Conservation (phyloP, 64 coral and sea anemone genomes). For the Porites lutea region DNA sequence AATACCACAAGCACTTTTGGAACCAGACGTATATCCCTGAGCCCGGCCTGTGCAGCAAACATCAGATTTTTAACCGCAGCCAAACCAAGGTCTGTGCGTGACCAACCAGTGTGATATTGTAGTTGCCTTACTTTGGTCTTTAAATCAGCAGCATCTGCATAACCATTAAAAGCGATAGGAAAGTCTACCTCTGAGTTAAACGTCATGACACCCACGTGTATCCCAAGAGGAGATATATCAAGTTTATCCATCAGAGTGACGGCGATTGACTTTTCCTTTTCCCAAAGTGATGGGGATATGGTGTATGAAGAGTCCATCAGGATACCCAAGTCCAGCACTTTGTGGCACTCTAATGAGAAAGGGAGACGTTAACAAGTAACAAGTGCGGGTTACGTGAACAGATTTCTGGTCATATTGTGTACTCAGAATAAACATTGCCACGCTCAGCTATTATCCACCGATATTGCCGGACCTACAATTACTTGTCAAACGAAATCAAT, state of each 20-base stretch:
- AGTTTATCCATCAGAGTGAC: slow-evolving; percentile 44
- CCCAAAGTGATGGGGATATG: slow-evolving; percentile 36
- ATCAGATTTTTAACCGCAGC: slow-evolving; percentile 12
- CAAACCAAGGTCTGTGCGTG: slow-evolving; percentile 56
- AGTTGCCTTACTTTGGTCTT: slow-evolving; percentile 24
- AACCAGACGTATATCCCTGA: slow-evolving; percentile 1
- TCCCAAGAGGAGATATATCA: slow-evolving; percentile 16
- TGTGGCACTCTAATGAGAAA: slow-evolving; percentile 31
- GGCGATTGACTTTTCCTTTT: slow-evolving; percentile 37
- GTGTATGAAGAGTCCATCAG: slow-evolving; percentile 59
- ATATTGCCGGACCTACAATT: too few relatives aligned
- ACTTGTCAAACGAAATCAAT: not conserved
- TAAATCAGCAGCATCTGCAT: slow-evolving; percentile 27
- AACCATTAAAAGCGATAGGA: slow-evolving; percentile 31
- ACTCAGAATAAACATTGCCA: too few relatives aligned
- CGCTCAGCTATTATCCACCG: too few relatives aligned
- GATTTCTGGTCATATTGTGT: too few relatives aligned
- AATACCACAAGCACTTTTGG: slow-evolving; percentile 48
- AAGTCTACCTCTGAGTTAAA: slow-evolving; percentile 33
- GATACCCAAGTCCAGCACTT: slow-evolving; percentile 42
- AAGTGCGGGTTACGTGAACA: too few relatives aligned
- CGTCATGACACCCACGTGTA: slow-evolving; percentile 40
- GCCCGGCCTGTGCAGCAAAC: not conserved
- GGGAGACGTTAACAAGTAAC: not conserved
- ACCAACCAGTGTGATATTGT: slow-evolving; percentile 48